phyloP scores from a whole-genome alignment of 1,140 invertebrate species.

The Sycobia sp. region DNA sequence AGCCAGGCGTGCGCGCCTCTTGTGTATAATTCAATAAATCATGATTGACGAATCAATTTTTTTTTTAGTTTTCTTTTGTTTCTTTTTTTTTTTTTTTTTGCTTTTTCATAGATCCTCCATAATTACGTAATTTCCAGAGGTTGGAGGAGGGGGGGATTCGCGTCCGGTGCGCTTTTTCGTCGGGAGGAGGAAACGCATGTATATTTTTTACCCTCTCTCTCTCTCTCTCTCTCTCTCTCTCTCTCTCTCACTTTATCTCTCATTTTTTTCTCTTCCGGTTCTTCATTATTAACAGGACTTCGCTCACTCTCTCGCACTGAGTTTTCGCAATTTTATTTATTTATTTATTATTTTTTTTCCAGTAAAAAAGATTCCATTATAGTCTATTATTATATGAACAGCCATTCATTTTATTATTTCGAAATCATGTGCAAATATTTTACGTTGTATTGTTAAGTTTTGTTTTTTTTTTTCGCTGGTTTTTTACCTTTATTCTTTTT shows the following conservation, averaged over 20 bases:
- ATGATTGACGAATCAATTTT: too few species aligned
- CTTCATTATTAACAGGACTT: too few species aligned
- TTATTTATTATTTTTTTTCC: slow-evolving; percentile 21
- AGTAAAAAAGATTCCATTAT: slow-evolving; percentile 35
- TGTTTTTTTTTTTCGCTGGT: slow-evolving; percentile 22
- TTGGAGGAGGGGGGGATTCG: too few species aligned
- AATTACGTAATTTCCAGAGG: not conserved
- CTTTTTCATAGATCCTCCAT: too few species aligned
- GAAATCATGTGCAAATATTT: slow-evolving; percentile 19
- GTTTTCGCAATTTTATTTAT: too few species aligned
- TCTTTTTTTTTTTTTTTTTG: too few species aligned
- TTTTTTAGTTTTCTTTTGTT: too few species aligned
- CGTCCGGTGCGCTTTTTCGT: slow-evolving; percentile 15
- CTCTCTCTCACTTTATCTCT: too few species aligned
- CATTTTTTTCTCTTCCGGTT: too few species aligned
- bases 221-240: too few species aligned
- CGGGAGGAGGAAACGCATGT: slow-evolving; percentile 35
- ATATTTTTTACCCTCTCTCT: slow-evolving; percentile 15
- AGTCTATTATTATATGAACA: slow-evolving; percentile 28
- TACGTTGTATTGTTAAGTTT: slow-evolving; percentile 2
- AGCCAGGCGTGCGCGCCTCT: not conserved
- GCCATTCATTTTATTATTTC: not conserved
- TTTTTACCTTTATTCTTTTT: slow-evolving; percentile 24
- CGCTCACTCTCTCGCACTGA: slow-evolving; percentile 1
- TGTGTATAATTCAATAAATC: not conserved